Percentiles rank a stretch among this genome's conserved stretches.
phyloP scores from a whole-genome alignment of 2,797 vertebrate genomes.

The Tenualosa ilisha region DNA sequence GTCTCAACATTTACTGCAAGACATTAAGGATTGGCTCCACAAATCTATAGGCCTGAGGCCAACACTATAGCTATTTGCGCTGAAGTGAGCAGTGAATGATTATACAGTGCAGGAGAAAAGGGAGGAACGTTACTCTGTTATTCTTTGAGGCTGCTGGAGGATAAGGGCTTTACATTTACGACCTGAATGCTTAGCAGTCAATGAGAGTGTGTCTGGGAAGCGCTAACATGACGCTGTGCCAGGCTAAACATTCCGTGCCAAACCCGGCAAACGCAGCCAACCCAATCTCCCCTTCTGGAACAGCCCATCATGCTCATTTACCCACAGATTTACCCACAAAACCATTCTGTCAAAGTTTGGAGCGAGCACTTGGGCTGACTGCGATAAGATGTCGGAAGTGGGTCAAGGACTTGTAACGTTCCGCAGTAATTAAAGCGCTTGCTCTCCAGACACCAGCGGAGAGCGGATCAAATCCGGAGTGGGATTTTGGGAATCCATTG shows the following conservation, averaged over 20 bases:
- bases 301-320: constrained; percentile 70
- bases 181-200: constrained; percentile 69
- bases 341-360: constrained; percentile 40
- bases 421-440: constrained; percentile 55
- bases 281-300: constrained; percentile 76
- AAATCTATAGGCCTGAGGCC: background rate
- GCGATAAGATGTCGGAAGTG: constrained; percentile 55
- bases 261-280: constrained; percentile 64
- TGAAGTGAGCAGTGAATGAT: background rate
- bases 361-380: constrained; percentile 25
- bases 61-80: background rate
- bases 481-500: constrained; percentile 57
- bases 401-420: constrained; percentile 56
- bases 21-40: background rate
- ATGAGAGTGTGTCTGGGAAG: constrained; percentile 75
- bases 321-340: constrained; percentile 47
- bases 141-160: background rate
- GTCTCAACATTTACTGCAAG: background rate
- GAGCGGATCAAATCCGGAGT: constrained; percentile 55
- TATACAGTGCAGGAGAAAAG: background rate
- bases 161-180: constrained; percentile 64
- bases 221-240: constrained; percentile 61
- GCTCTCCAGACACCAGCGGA: constrained; percentile 53
- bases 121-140: background rate
- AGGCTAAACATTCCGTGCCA: constrained; percentile 46